Conservation (phyloP, 2,888 invertebrate species). For the Pheosia gnoma region DNA sequence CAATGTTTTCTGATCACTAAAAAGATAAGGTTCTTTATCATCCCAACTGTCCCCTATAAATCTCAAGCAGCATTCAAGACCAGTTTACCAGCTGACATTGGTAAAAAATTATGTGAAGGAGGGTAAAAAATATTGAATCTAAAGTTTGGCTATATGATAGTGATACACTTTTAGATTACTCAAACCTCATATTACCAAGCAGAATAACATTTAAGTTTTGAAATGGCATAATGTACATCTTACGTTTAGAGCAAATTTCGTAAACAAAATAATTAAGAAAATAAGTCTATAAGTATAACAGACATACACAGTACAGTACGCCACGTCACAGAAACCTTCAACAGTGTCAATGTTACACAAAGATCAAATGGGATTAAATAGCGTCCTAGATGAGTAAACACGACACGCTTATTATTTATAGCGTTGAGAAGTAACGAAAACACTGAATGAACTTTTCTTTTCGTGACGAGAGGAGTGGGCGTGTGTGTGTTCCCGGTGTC, state of each 20-base stretch:
- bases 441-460: conserved; percentile 80
- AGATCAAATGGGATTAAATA: conserved; percentile 57
- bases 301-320: not conserved
- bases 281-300: not conserved
- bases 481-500: conserved; percentile 80
- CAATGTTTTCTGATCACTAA: not conserved
- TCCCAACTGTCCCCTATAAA: conserved; percentile 33
- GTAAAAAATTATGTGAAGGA: conserved; percentile 35
- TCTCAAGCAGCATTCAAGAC: conserved; percentile 12
- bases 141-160: conserved; percentile 8
- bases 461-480: conserved; percentile 75
- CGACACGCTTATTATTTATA: conserved; percentile 77
- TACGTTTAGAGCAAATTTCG: not conserved
- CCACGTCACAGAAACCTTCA: conserved; percentile 49
- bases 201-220: no score
- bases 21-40: conserved; percentile 31
- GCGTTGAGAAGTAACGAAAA: conserved; percentile 70
- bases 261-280: not conserved
- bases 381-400: conserved; percentile 63
- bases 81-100: conserved; percentile 36
- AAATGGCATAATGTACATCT: not conserved
- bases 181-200: not conserved
- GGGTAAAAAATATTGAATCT: conserved; percentile 31
- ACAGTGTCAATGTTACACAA: conserved; percentile 51
- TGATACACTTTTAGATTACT: conserved; percentile 4